Evolutionary conservation across 1,140 invertebrate genomes (phyloP), one percentile per base, ranked within the genome.

Genomic region (Papilio aristodemus): DNA sequence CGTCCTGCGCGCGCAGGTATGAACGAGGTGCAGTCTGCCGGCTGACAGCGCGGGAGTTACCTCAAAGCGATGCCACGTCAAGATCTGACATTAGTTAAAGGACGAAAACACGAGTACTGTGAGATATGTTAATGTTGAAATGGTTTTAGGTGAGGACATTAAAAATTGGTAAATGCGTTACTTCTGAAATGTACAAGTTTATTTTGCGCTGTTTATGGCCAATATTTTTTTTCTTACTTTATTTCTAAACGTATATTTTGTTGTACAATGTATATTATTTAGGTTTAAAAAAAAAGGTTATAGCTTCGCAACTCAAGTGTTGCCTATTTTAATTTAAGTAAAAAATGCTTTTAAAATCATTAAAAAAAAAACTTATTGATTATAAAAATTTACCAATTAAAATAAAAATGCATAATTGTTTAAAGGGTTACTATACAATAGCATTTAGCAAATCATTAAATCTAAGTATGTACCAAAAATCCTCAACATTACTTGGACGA

Each of bases 1-100:
- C 36, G 38, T 25, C 4, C 64, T 72, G 19, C 74, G 68, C 17
- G 57, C 71, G 0, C 68, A 71, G 59, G 27, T 71, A 54, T 32
- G 37, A 38, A 38, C 14, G 25, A 27, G 25, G 32, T 27, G 14
- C 13, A 11, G 25, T 22, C 59, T 62, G 59, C 41, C 59, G 17
- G 10, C 8, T 17, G 59, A 62, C 59, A 62, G 59, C 14, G 22
- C 38, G 58, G 25, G 8, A 66, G 25, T 27, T 64, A 66, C 63
- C 63, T 66, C 63, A 66, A 27, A 1, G 32, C n/a, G 36, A 32
- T 62, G 59, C 6, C 39, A 41, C 41, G n/a, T 66, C 32, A 50
- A 66, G 41, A 66, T 66, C 63, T 66, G 63, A 66, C 41, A 66
- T 17, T 46, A 66, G 27, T 32, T 43, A 38, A 27, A 13, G 39